Percentiles rank a stretch among this genome's conserved stretches.
Evolutionary conservation across 53 echinoderm and acorn worm genomes (phyloP).

Genomic region (Hippasteria phrygiana): DNA sequence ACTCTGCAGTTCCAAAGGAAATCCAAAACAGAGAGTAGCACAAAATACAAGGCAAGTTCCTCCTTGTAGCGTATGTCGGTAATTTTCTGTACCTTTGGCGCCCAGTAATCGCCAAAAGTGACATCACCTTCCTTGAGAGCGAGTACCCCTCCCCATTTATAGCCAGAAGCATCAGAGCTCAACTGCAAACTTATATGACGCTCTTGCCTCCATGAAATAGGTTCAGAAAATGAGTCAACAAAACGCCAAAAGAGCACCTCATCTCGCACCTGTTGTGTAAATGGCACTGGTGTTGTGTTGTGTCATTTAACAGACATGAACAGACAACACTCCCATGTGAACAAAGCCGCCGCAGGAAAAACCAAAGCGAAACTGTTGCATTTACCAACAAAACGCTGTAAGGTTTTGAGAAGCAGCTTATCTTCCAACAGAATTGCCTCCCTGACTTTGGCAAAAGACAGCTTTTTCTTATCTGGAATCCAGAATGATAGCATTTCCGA

Average conservation of each 20-base stretch:
- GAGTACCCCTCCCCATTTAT: conserved; percentile 38
- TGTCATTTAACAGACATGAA: conserved; percentile 4
- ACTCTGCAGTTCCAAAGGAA: conserved; percentile 6
- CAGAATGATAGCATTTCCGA: conserved; percentile 24
- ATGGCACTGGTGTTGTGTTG: neutral
- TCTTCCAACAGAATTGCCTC: conserved; percentile 11
- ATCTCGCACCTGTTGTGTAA: neutral
- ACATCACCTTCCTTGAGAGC: neutral
- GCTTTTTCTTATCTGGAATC: conserved; percentile 26
- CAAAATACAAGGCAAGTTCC: conserved; percentile 13
- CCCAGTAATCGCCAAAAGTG: conserved; percentile 39
- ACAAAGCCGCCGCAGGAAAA: conserved; percentile 20
- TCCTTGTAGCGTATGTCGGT: conserved; percentile 43
- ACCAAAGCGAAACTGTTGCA: conserved; percentile 26
- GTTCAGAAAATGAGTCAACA: conserved; percentile 15
- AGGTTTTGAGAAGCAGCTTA: conserved; percentile 1
- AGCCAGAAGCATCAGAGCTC: conserved; percentile 17
- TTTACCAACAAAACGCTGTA: conserved; percentile 38
- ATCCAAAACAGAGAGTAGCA: conserved; percentile 11
- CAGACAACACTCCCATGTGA: conserved; percentile 19
- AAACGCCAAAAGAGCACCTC: conserved; percentile 34
- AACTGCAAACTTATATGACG: conserved; percentile 23
- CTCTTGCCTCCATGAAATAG: conserved; percentile 38
- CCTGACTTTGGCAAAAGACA: neutral
- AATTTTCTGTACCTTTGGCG: neutral